Evolutionary conservation across 2,797 vertebrate species (phyloP).

Genomic region (Spondyliosoma cantharus): DNA sequence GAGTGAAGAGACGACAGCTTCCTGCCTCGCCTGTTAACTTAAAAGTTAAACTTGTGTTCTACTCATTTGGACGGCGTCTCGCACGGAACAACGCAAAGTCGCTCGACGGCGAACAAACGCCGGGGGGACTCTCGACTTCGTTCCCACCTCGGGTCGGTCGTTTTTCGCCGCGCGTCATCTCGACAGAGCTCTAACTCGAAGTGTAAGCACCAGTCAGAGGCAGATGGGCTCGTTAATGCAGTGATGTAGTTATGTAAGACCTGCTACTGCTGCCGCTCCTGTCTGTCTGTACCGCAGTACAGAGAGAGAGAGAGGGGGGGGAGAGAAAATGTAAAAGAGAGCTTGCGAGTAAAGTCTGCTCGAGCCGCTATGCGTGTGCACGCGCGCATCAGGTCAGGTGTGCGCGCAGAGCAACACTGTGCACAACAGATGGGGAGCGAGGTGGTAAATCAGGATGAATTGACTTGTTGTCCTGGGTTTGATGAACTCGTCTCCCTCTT

Average conservation of each 20-base stretch:
- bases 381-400: not conserved
- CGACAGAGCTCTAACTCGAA: constrained; percentile 47
- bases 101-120: not conserved
- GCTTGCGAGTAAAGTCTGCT: constrained; percentile 39
- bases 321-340: constrained; percentile 32
- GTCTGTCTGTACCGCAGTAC: constrained; percentile 69
- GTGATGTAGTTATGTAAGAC: constrained; percentile 81
- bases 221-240: constrained; percentile 82
- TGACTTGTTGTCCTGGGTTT: constrained; percentile 74
- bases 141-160: constrained; percentile 33
- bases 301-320: constrained; percentile 36
- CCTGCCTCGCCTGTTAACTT: not conserved
- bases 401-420: constrained; percentile 8
- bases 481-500: constrained; percentile 76
- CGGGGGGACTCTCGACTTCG: not conserved
- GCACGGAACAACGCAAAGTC: not conserved
- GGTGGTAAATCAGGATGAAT: constrained; percentile 72
- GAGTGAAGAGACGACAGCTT: not conserved
- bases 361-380: constrained; percentile 27
- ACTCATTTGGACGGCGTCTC: not conserved
- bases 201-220: constrained; percentile 71
- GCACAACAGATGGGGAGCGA: constrained; percentile 58
- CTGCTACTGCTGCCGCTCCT: constrained; percentile 69
- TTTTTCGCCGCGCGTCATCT: constrained; percentile 42
- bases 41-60: not conserved